A percentile compares a stretch with the other conserved stretches of the same genome.
phyloP scores from a whole-genome alignment of 2,797 vertebrate genomes.

The Manis javanica region DNA sequence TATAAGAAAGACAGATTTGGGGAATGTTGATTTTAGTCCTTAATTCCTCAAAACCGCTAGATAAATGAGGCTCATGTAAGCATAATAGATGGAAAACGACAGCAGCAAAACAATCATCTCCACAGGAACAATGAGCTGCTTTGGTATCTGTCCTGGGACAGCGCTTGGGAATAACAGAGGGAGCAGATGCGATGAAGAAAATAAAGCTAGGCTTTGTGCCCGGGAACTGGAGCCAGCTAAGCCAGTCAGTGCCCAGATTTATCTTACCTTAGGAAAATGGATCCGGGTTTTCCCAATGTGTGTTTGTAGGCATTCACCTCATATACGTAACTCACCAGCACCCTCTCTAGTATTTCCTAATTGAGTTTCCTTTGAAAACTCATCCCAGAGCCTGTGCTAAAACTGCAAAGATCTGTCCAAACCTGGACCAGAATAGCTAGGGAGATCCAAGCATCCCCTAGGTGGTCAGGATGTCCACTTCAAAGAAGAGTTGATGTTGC shows the following conservation, averaged over 20 bases:
- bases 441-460: not conserved
- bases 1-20: not conserved
- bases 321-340: not conserved
- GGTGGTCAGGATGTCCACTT: not conserved
- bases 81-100: not conserved
- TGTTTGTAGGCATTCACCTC: not conserved
- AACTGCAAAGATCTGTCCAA: not conserved
- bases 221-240: conserved; percentile 21
- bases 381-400: not conserved
- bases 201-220: not conserved
- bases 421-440: not conserved
- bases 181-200: conserved; percentile 23
- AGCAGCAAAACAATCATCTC: not conserved
- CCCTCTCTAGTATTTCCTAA: not conserved
- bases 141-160: not conserved
- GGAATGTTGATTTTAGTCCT: not conserved
- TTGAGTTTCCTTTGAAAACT: conserved; percentile 43
- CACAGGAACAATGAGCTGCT: not conserved
- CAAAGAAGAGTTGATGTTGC: not conserved
- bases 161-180: conserved; percentile 11
- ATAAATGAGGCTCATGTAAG: not conserved
- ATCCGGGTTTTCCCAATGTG: not conserved
- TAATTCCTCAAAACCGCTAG: not conserved
- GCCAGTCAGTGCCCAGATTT: not conserved
- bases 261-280: not conserved